Evolutionary conservation across 2,888 invertebrate genomes (phyloP).

Genomic region (Stenoptilia bipunctidactyla): DNA sequence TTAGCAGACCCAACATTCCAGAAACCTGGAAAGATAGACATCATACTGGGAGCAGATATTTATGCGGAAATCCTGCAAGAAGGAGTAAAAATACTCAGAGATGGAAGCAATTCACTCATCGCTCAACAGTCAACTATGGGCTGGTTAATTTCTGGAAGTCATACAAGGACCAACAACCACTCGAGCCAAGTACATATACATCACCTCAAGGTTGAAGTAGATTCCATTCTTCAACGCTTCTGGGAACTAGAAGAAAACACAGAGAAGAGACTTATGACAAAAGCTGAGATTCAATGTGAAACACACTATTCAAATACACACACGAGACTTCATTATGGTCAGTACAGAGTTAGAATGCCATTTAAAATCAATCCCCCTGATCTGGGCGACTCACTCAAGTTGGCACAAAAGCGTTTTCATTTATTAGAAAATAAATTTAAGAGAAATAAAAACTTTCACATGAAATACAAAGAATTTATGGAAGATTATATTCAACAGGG

Average conservation of each 20-base stretch:
- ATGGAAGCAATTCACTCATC: constrained; percentile 2
- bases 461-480: constrained; percentile 4
- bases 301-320: background rate
- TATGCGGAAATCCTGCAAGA: constrained; percentile 6
- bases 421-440: constrained; percentile 1
- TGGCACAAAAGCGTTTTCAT: background rate
- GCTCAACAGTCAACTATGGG: constrained; percentile 7
- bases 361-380: background rate
- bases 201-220: background rate
- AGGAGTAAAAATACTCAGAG: background rate
- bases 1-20: constrained; percentile 11
- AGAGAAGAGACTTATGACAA: background rate
- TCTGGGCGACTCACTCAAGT: background rate
- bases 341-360: background rate
- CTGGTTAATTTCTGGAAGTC: constrained; percentile 4
- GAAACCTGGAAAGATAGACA: constrained; percentile 8
- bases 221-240: background rate
- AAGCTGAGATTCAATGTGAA: background rate
- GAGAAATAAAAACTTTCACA: background rate
- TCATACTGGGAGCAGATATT: constrained; percentile 12
- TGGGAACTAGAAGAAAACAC: background rate
- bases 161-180: background rate
- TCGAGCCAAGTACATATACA: background rate
- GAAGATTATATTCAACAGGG: constrained; percentile 2
- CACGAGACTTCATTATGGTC: background rate